Evolutionary conservation across 2,113 vertebrate species (phyloP), one percentile per base, ranked within the genome.

Genomic region (Chauna torquata): DNA sequence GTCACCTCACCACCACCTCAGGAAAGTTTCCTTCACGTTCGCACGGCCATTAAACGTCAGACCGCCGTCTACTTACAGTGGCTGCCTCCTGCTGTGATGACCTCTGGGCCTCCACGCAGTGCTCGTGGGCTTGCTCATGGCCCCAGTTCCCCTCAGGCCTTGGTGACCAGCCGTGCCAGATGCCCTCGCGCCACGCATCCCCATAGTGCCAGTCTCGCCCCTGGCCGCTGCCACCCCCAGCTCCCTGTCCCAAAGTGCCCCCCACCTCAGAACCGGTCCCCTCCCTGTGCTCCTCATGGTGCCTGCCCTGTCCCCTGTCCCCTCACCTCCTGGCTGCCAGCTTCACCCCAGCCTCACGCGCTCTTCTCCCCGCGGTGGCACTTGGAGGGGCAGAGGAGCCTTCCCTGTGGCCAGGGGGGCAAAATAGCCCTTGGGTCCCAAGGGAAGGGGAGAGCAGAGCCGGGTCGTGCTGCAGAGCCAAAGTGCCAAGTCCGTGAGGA

Each of bases 121-220:
- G 34, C 65, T 16, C 0, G 1, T 0, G 6, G 40, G 49, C 10
- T 36, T 42, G 40, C 36, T 59, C 7, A 8, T 14, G 52, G 71
- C 57, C 62, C 38, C 54, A 36, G 20, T 55, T n/a, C 61, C 25
- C 36, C 11, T 64, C 38, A 64, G 61, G 61, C 0, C 3, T 15
- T 12, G 16, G 55, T 68, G 61, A 55, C 32, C 27, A 1, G 3
- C 47, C 0, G 1, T 27, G 36, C 74, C 68, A 69, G 61, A 54
- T 16, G 68, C 18, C 62, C 52, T 64, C 68, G 50, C 2, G 3
- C 19, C 20, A 40, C 10, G 2, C 0, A 1, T 54, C 38, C 42
- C 38, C 28, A 1, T 0, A 0, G 45, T 27, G 58, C 58, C 25
- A 8, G 0, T 27, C 12, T 45, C 16, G 7, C 36, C 9, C 5